These are phyloP conservation scores for Buphagus erythrorhynchus DNA, from an alignment of 2,797 vertebrate genomes.

Conservation along the genomic window DNA sequence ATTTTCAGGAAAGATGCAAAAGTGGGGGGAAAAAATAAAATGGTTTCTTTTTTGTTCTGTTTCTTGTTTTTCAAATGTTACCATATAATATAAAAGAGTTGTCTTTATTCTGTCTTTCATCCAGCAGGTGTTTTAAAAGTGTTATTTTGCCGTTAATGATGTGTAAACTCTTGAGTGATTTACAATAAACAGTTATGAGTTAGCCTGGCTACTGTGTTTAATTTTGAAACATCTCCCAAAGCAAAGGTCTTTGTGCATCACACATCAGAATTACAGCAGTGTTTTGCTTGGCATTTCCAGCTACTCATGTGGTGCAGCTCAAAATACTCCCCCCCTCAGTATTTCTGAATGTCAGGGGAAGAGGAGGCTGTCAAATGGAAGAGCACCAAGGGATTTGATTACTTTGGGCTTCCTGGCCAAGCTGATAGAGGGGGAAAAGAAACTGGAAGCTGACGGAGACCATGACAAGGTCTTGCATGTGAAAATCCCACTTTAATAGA, in stretches of 20 bases:
- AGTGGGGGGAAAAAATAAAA: not conserved
- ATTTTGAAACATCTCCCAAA: not conserved
- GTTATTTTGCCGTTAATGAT: constrained; percentile 73
- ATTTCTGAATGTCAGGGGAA: not conserved
- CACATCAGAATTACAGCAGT: not conserved
- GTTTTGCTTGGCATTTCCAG: not conserved
- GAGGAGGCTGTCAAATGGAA: not conserved
- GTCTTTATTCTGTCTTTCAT: constrained; percentile 71
- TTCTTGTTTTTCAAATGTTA: constrained; percentile 43
- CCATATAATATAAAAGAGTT: constrained; percentile 39
- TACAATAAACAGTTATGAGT: constrained; percentile 73
- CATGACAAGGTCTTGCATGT: fast-evolving
- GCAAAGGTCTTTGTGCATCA: not conserved
- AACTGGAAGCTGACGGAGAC: not conserved
- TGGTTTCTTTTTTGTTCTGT: not conserved
- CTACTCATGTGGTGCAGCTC: not conserved
- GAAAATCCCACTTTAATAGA: not conserved
- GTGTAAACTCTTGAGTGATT: constrained; percentile 71
- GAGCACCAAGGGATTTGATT: not conserved
- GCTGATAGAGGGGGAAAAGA: not conserved
- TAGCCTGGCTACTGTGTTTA: not conserved
- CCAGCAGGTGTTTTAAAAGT: constrained; percentile 61
- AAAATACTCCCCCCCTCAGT: not conserved
- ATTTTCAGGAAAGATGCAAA: constrained; percentile 48
- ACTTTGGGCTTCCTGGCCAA: not conserved